phyloP scores from a whole-genome alignment of 2,797 vertebrate genomes.

The Poeciliopsis turneri region DNA sequence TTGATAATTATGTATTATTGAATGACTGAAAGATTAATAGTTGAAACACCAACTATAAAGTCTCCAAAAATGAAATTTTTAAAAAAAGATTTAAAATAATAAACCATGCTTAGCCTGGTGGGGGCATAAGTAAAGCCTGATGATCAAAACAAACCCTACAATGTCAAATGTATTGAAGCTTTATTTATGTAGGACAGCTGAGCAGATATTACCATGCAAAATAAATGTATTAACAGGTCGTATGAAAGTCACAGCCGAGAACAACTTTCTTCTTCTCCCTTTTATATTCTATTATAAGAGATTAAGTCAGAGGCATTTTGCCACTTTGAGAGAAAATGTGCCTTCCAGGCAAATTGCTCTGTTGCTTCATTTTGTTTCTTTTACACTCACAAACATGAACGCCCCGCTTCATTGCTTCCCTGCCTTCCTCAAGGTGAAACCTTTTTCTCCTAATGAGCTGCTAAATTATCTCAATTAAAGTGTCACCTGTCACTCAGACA shows the following conservation, averaged over 20 bases:
- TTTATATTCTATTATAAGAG: conserved; percentile 26
- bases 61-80: too few relatives aligned
- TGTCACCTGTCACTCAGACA: conserved; percentile 75
- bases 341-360: conserved; percentile 30
- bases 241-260: conserved; percentile 30
- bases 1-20: too few relatives aligned
- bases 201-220: conserved; percentile 3
- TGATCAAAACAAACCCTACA: background rate
- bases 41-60: too few relatives aligned
- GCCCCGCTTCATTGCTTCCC: conserved; percentile 16
- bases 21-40: too few relatives aligned
- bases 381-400: conserved; percentile 3
- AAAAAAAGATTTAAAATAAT: too few relatives aligned
- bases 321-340: conserved; percentile 31
- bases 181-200: background rate
- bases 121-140: too few relatives aligned
- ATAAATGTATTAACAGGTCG: conserved; percentile 25
- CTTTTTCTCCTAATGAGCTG: conserved; percentile 54
- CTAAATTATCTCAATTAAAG: conserved; percentile 74
- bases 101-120: too few relatives aligned
- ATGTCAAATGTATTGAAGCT: background rate
- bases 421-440: conserved; percentile 27
- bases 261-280: conserved; percentile 15
- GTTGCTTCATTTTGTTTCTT: conserved; percentile 28
- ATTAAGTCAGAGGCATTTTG: conserved; percentile 34